These are phyloP conservation scores for Chloebia gouldiae DNA, from an alignment of 2,113 vertebrate genomes.

Conservation along the genomic window DNA sequence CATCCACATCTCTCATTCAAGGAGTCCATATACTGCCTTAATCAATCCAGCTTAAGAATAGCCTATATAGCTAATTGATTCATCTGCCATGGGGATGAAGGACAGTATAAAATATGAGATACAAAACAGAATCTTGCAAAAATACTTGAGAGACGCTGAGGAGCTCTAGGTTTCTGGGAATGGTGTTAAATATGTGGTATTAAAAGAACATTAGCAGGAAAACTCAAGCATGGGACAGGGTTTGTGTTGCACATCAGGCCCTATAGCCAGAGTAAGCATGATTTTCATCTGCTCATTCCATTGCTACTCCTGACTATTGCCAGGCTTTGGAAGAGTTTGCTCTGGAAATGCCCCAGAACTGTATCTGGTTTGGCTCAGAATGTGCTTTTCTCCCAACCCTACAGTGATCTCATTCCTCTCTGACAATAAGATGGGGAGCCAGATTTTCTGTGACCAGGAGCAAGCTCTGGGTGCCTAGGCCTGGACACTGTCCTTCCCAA, in stretches of 20 bases:
- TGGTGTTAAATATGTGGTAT: neutral
- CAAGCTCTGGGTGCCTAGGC: neutral
- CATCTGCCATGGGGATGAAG: neutral
- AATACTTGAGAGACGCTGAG: neutral
- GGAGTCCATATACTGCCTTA: neutral
- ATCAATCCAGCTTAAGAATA: neutral
- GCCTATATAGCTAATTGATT: neutral
- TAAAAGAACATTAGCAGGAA: neutral
- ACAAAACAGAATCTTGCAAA: neutral
- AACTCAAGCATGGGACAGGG: neutral
- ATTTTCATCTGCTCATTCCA: neutral
- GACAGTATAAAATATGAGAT: neutral
- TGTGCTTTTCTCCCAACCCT: neutral
- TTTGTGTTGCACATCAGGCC: neutral
- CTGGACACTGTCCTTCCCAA: neutral
- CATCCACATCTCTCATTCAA: neutral
- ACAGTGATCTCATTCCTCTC: neutral
- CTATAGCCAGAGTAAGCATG: neutral
- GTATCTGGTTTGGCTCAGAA: neutral
- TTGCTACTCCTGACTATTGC: neutral
- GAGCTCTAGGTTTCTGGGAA: neutral
- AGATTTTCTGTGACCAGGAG: neutral
- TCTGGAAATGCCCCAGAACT: neutral
- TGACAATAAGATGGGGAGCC: neutral
- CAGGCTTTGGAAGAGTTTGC: neutral